Evolutionary conservation across 2,888 invertebrate species (phyloP).

Genomic region (Adelognathus sp.): DNA sequence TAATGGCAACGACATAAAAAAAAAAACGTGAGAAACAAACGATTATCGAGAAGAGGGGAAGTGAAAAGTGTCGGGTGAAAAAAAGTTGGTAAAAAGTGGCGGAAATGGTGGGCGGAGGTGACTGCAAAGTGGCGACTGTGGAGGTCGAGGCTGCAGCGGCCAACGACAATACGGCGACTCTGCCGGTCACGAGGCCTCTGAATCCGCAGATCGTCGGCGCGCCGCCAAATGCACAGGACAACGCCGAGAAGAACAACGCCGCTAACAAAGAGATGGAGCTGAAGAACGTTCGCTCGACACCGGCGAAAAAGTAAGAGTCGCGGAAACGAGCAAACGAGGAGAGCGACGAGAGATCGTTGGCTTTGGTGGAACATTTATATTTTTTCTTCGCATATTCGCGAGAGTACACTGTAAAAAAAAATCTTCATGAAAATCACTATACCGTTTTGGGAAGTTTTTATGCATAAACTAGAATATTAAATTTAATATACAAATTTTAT

Average conservation of each 20-base stretch:
- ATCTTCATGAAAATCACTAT: too few species aligned
- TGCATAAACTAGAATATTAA: too few species aligned
- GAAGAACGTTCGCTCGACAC: constrained; percentile 92
- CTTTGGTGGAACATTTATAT: neutral
- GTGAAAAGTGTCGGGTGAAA: neutral
- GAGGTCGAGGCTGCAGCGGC: constrained; percentile 89
- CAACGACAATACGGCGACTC: constrained; percentile 92
- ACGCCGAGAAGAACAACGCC: constrained; percentile 91
- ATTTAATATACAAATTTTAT: too few species aligned
- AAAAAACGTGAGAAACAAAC: neutral
- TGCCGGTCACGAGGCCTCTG: constrained; percentile 90
- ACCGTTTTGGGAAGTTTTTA: too few species aligned
- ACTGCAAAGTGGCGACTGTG: constrained; percentile 94
- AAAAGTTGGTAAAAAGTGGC: neutral
- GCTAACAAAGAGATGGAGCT: constrained; percentile 94
- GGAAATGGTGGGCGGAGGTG: constrained; percentile 86
- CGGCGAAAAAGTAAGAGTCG: constrained; percentile 89
- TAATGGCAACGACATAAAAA: neutral
- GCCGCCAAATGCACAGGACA: constrained; percentile 86
- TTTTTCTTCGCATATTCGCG: neutral
- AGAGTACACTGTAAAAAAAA: too few species aligned
- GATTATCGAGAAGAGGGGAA: neutral
- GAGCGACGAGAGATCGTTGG: neutral
- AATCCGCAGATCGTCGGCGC: constrained; percentile 83
- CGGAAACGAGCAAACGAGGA: constrained; percentile 24